phyloP scores from a whole-genome alignment of 2,888 invertebrate genomes.

The Dioctria linearis region DNA sequence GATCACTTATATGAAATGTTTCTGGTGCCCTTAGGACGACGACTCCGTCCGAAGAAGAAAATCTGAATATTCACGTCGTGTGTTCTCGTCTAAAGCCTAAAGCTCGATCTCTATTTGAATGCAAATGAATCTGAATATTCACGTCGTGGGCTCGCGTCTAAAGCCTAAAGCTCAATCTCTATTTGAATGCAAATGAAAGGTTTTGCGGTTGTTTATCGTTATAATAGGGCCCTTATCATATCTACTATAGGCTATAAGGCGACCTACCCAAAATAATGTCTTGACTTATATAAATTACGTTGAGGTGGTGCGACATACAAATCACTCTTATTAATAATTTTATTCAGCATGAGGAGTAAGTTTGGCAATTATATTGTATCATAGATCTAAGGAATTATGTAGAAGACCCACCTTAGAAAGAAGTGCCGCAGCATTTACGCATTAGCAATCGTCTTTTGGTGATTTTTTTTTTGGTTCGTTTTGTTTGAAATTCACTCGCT shows the following conservation, averaged over 20 bases:
- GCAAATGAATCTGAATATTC: neutral
- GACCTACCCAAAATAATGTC: neutral
- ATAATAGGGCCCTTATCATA: too few species aligned
- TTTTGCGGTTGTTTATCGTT: too few species aligned
- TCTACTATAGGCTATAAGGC: too few species aligned
- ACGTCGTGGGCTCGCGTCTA: neutral
- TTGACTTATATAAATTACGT: constrained; percentile 10
- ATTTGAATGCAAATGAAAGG: neutral
- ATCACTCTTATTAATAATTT: constrained; percentile 6
- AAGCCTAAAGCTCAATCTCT: neutral
- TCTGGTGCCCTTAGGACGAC: too few species aligned
- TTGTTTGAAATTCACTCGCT: too few species aligned
- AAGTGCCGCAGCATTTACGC: too few species aligned
- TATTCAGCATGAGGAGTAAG: neutral
- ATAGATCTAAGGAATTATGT: too few species aligned
- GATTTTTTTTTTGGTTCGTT: too few species aligned
- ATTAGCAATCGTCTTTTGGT: too few species aligned
- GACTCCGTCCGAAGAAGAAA: too few species aligned
- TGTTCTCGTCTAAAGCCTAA: neutral
- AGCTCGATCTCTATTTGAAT: neutral
- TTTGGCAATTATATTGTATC: neutral
- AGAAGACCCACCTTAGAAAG: too few species aligned
- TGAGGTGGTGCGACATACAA: constrained; percentile 13
- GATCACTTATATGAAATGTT: too few species aligned
- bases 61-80: neutral